These are phyloP conservation scores for Acipenser ruthenus DNA, from an alignment of 2,797 vertebrate genomes.

Conservation along the genomic window DNA sequence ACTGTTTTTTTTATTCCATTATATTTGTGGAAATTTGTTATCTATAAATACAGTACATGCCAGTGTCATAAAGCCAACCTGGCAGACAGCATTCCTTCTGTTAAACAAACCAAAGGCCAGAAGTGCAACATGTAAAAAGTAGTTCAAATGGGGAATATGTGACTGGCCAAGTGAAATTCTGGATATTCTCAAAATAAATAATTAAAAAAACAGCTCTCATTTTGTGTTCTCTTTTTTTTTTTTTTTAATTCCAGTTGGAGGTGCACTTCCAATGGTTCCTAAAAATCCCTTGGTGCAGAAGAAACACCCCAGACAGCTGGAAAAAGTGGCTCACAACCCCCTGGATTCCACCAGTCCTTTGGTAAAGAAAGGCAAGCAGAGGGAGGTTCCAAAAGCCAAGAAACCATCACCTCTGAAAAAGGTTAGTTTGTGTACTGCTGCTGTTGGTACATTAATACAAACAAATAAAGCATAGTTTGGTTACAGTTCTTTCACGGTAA, in stretches of 20 bases:
- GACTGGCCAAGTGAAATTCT: no score
- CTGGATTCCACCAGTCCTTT: slow-evolving; percentile 90
- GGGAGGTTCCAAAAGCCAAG: slow-evolving; percentile 91
- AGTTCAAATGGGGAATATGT: background rate
- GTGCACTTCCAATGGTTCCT: slow-evolving; percentile 72
- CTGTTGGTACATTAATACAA: background rate
- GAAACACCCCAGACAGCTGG: slow-evolving; percentile 52
- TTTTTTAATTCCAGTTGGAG: slow-evolving; percentile 65
- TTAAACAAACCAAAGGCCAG: no score
- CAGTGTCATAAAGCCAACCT: no score
- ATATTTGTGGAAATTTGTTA: no score
- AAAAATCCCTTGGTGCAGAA: slow-evolving; percentile 68
- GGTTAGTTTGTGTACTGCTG: slow-evolving; percentile 41
- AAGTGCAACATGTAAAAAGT: no score
- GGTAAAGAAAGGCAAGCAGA: slow-evolving; percentile 93
- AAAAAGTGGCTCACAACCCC: slow-evolving; percentile 86
- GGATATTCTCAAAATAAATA: no score
- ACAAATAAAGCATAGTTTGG: background rate
- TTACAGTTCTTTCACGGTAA: background rate
- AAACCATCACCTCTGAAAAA: slow-evolving; percentile 92
- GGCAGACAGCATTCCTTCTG: no score
- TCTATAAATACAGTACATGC: no score
- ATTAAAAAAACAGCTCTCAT: no score
- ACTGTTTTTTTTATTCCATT: no score
- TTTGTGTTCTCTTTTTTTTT: no score